A percentile compares a stretch with the other conserved stretches of the same genome.
Conservation (phyloP, 2,113 vertebrate genomes). For the Poicephalus meyeri region DNA sequence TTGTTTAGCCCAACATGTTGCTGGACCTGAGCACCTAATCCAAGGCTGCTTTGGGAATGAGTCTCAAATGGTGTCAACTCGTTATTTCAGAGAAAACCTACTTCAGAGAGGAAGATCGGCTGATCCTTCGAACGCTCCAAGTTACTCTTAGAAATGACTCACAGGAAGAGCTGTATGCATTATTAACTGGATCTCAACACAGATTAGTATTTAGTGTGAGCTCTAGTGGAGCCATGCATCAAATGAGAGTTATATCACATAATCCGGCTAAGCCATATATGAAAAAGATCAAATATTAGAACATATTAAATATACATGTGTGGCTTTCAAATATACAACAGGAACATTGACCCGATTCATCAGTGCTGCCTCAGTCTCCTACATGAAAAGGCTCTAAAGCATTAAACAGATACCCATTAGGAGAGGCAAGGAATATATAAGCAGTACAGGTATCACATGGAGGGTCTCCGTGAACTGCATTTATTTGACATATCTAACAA, state of each 20-base stretch:
- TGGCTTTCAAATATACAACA: background rate
- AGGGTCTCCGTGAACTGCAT: background rate
- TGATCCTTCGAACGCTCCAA: background rate
- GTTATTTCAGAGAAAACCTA: slow-evolving; percentile 7
- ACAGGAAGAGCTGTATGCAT: background rate
- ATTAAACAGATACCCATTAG: background rate
- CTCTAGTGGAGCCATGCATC: background rate
- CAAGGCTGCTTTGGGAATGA: background rate
- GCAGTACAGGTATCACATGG: background rate
- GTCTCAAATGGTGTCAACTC: background rate
- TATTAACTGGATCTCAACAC: background rate
- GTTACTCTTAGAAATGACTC: background rate
- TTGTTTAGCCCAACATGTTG: fast-evolving
- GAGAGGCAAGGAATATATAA: background rate
- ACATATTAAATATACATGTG: background rate
- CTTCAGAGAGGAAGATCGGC: background rate
- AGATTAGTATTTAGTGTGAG: background rate
- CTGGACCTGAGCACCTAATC: background rate
- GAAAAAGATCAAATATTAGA: slow-evolving; percentile 27
- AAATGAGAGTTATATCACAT: background rate
- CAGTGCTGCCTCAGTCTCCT: background rate
- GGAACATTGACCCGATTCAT: background rate
- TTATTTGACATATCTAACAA: background rate
- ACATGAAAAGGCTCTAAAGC: background rate
- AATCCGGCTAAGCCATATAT: background rate